Percentiles rank a stretch among this genome's conserved stretches.
Evolutionary conservation across 2,888 invertebrate species (phyloP).

Genomic region (Leuctra nigra): DNA sequence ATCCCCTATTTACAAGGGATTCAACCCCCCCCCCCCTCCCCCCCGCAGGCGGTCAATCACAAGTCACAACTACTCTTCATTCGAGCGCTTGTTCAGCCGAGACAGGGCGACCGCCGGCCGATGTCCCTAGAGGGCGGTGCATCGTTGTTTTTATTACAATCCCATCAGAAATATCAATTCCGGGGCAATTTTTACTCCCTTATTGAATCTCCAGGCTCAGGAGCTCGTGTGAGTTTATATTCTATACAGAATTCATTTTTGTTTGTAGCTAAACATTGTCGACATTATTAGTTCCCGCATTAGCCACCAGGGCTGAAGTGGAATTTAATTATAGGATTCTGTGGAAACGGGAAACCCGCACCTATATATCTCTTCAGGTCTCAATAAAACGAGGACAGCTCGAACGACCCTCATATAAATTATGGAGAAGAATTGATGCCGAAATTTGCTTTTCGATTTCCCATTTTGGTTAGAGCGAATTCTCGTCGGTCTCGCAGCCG

Average conservation of each 20-base stretch:
- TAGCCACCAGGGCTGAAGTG: not conserved
- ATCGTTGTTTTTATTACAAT: slow-evolving; percentile 9
- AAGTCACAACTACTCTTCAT: slow-evolving; percentile 19
- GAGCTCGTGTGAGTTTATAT: not conserved
- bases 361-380: slow-evolving; percentile 13
- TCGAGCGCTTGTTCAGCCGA: slow-evolving; percentile 14
- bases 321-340: slow-evolving; percentile 10
- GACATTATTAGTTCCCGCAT: not conserved
- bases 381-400: slow-evolving; percentile 15
- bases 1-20: slow-evolving; percentile 10
- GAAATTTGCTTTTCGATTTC: slow-evolving; percentile 18
- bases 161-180: slow-evolving; percentile 18
- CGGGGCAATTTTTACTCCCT: not conserved
- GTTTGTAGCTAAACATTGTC: not conserved
- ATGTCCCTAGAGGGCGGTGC: not conserved
- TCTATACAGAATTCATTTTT: not conserved
- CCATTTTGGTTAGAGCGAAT: no score
- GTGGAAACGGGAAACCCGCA: not conserved
- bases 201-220: not conserved
- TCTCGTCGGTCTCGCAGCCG: no score
- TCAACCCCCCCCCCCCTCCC: not conserved
- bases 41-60: slow-evolving; percentile 20
- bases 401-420: slow-evolving; percentile 17
- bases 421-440: slow-evolving; percentile 12
- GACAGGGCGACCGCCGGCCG: no score